Evolutionary conservation across 1,140 invertebrate species (phyloP), one percentile per base, ranked within the genome.

Genomic region (Zophobas morio): DNA sequence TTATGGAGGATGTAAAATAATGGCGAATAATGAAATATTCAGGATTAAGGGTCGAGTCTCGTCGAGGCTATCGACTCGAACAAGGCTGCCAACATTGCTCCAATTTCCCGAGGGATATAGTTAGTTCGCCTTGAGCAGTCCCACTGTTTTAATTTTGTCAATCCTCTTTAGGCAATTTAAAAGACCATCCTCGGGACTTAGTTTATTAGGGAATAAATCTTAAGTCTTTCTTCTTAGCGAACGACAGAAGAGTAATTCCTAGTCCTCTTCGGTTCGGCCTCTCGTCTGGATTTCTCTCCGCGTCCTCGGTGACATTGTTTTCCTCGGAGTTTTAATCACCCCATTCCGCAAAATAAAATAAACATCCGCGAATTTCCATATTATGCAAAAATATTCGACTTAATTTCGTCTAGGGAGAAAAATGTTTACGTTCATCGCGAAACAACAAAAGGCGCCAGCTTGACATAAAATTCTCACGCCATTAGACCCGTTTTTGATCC

Each of bases 101-200:
- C 78, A 80, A 82, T 82, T 82, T 82, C 81, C 81, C 80, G 56
- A 78, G 80, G 75, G 81, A 77, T 82, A 79, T 82, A 81, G 81
- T 82, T 79, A 81, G 80, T 74, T 74, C 70, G 63, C 70, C 56
- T 53, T 54, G 40, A 70, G 73, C 37, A 60, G 76, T 60, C 60
- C 63, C 70, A 57, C 56, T 81, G 81, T 82, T 83, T 83, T 83
- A 83, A 83, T 83, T 83, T 82, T 78, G 81, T 80, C 81, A 83
- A 83, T 83, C 82, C 81, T 82, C 82, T 83, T 83, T 83, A 77
- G 79, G 80, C 78, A 82, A 83, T 83, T 83, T 81, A 78, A 78
- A 73, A 71, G 77, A 78, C 75, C 74, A 74, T 76, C 63, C 72
- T 57, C 56, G 46, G 63, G 78, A 78, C 74, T 79, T 81, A 78